Conservation (phyloP, 2,888 invertebrate genomes). For the Synanthedon myopaeformis region DNA sequence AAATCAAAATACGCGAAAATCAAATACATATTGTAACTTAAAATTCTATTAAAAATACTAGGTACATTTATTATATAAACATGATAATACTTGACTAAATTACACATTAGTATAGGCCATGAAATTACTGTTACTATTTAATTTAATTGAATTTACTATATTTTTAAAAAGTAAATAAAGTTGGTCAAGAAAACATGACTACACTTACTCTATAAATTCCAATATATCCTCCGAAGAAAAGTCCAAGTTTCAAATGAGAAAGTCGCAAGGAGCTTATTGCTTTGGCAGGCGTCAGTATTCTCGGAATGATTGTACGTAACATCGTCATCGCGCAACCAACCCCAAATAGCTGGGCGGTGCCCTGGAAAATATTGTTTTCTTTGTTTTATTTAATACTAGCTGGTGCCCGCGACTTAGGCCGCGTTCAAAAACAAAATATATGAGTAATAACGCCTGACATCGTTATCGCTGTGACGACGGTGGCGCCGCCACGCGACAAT, state of each 20-base stretch:
- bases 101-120: not conserved
- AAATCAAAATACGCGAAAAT: too few species aligned
- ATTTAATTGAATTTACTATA: too few species aligned
- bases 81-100: not conserved
- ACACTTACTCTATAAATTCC: constrained; percentile 60
- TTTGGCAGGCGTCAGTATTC: constrained; percentile 49
- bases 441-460: too few species aligned
- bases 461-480: too few species aligned
- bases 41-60: too few species aligned
- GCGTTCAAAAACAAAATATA: too few species aligned
- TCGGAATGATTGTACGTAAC: constrained; percentile 48
- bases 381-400: too few species aligned
- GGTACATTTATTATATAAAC: too few species aligned
- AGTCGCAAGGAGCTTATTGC: constrained; percentile 46
- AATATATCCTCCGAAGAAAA: constrained; percentile 66
- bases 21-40: too few species aligned
- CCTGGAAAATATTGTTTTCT: constrained; percentile 24
- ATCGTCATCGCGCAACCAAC: constrained; percentile 61
- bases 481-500: too few species aligned
- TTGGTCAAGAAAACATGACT: not conserved
- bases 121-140: too few species aligned
- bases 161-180: constrained; percentile 1
- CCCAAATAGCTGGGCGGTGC: constrained; percentile 55
- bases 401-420: too few species aligned
- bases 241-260: constrained; percentile 52